These are phyloP conservation scores for Collichthys lucidus DNA, from an alignment of 2,113 vertebrate genomes.

Conservation along the genomic window DNA sequence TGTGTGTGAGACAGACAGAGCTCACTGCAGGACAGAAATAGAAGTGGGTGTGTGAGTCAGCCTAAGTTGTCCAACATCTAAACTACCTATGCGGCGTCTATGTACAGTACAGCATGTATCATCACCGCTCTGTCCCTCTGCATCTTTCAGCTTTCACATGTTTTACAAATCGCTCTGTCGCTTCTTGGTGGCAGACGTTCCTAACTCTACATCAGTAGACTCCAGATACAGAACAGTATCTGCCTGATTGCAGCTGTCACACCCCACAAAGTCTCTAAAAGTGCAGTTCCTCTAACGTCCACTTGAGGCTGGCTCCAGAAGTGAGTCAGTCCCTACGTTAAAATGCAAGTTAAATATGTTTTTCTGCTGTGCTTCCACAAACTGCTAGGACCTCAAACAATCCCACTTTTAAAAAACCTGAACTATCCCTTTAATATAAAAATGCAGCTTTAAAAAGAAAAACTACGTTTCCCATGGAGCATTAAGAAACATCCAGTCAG, in stretches of 20 bases:
- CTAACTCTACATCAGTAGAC: background rate
- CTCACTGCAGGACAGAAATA: constrained; percentile 75
- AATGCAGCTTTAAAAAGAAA: too few relatives aligned
- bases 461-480: too few relatives aligned
- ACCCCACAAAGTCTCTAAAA: background rate
- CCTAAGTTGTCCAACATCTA: constrained; percentile 46
- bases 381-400: too few relatives aligned
- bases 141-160: background rate
- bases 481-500: too few relatives aligned
- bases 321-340: too few relatives aligned
- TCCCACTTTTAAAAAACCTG: too few relatives aligned
- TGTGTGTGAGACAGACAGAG: constrained; percentile 53
- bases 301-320: too few relatives aligned
- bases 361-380: too few relatives aligned
- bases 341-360: too few relatives aligned
- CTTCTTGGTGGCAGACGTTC: background rate
- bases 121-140: background rate
- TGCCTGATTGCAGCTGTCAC: background rate
- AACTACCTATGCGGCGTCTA: constrained; percentile 24
- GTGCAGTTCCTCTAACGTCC: too few relatives aligned
- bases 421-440: too few relatives aligned
- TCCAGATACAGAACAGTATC: too few relatives aligned
- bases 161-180: background rate
- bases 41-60: constrained; percentile 68
- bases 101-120: background rate